Evolutionary conservation across 2,797 vertebrate genomes (phyloP).

Genomic region (Lycodopsis pacificus): DNA sequence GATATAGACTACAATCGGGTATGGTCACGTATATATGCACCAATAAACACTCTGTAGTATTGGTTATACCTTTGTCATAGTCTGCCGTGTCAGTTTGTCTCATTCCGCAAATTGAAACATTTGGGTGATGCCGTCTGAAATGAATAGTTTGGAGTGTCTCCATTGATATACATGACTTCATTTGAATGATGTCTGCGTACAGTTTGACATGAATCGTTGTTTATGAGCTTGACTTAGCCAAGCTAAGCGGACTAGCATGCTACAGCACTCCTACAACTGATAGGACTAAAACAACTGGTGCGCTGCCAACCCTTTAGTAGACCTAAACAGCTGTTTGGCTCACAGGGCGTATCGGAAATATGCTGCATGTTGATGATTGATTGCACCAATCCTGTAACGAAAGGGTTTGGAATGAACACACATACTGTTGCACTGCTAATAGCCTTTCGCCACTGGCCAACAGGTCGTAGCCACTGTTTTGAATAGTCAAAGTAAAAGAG

Average conservation of each 20-base stretch:
- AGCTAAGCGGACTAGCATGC: not conserved
- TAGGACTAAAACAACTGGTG: too few species aligned
- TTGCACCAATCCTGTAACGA: not conserved
- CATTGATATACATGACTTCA: not conserved
- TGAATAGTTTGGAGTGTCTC: not conserved
- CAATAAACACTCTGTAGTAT: not conserved
- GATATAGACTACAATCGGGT: not conserved
- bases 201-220: too few species aligned
- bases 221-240: not conserved
- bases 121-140: not conserved
- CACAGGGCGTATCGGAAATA: not conserved
- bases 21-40: not conserved
- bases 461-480: constrained; percentile 65
- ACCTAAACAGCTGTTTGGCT: not conserved
- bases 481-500: constrained; percentile 78
- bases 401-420: not conserved
- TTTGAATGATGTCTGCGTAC: not conserved
- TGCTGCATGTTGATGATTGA: not conserved
- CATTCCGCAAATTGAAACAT: not conserved
- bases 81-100: not conserved
- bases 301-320: too few species aligned
- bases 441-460: constrained; percentile 27
- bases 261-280: not conserved
- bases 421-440: not conserved
- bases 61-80: not conserved